Evolutionary conservation across 2,797 vertebrate species (phyloP), one percentile per base, ranked within the genome.

Genomic region (Phylloscopus collybita): DNA sequence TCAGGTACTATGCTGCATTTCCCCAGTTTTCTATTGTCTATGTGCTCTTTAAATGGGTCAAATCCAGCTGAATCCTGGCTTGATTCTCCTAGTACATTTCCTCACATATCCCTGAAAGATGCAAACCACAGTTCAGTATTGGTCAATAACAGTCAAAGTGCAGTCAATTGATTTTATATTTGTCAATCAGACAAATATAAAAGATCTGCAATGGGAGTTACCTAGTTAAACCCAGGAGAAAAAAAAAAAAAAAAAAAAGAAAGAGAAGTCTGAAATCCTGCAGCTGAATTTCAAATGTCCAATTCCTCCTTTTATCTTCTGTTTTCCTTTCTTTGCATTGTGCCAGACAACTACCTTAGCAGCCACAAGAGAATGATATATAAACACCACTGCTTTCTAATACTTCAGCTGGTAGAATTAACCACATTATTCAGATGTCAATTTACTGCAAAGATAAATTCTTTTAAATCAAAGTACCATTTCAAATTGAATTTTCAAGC

Each of bases 401-500:
- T 45, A 57, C 34, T 54, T 91, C 74, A 25, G 49, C 32, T 74
- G 56, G 56, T 84, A 84, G 78, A 96, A 93, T 85, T 82, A 96
- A 40, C 75, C 53, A 59, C 0, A 0, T 80, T 88, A 93, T 95
- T 95, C 92, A 94, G 92, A 94, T 54, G 66, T 57, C 80, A 92
- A 70, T 90, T 94, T 93, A 84, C 67, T 87, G 67, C 74, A 67
- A 88, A 90, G 80, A 92, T 29, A 84, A 70, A 72, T 86, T 65
- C 1, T 84, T 88, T 50, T 21, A 88, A 94, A 93, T 73, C 71
- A 79, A 96, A 96, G 80, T 73, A 80, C 56, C 80, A 80, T 67
- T 93, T 16, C 3, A 94, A 94, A 93, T 74, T 65, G 56, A 94
- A 94, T 94, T 96, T 93, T 94, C 82, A 93, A 88, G 88, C 76